Evolutionary conservation across 2,797 vertebrate genomes (phyloP).

Genomic region (Oreonectes daqikongensis): DNA sequence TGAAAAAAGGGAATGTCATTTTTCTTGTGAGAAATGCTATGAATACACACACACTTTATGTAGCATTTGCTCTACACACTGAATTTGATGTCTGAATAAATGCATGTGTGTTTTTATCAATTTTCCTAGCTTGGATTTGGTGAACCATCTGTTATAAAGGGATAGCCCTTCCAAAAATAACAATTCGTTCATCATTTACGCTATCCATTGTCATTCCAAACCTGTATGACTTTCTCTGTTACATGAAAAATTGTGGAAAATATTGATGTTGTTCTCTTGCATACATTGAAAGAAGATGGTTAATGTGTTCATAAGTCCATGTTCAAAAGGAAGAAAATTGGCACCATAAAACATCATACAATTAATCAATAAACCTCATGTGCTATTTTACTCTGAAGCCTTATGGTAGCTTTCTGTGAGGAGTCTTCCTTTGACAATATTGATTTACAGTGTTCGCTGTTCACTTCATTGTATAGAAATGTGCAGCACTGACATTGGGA

Average conservation of each 20-base stretch:
- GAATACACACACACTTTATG: background rate
- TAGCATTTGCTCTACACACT: background rate
- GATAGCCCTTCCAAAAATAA: background rate
- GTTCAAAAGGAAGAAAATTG: no score
- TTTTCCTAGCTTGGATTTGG: background rate
- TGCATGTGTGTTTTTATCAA: background rate
- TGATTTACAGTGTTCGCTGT: background rate
- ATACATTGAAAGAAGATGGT: no score
- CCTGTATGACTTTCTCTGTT: no score
- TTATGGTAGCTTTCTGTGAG: background rate
- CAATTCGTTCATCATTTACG: no score
- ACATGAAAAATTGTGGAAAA: no score
- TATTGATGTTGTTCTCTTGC: no score
- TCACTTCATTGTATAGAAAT: background rate
- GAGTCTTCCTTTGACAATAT: background rate
- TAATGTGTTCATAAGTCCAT: no score
- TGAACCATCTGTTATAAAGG: background rate
- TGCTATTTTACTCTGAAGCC: background rate
- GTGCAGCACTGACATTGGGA: no score
- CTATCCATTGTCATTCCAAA: no score
- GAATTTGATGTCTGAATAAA: conserved; percentile 18
- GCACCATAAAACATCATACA: background rate
- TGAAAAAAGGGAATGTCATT: conserved; percentile 19
- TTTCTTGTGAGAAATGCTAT: background rate
- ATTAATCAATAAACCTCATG: background rate